Evolutionary conservation across 2,888 invertebrate genomes (phyloP).

Genomic region (Nasonovia ribisnigri): DNA sequence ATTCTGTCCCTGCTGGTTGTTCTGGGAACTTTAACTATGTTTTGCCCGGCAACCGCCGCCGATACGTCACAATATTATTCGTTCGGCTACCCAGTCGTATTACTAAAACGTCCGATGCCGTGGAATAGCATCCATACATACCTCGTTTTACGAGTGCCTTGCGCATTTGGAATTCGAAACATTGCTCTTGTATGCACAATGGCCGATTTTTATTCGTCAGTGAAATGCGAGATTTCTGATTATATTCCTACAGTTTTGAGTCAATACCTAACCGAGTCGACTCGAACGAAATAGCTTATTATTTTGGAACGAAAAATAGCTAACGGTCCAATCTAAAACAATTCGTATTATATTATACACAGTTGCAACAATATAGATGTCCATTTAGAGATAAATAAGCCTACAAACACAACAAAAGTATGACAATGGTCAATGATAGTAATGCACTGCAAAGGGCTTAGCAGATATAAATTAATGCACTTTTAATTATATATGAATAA

Average conservation of each 20-base stretch:
- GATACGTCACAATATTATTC: background rate
- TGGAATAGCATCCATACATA: background rate
- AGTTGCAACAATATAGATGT: background rate
- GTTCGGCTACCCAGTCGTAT: background rate
- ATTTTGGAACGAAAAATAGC: background rate
- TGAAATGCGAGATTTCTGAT: background rate
- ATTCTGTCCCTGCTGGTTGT: background rate
- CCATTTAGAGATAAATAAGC: background rate
- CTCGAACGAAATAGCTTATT: background rate
- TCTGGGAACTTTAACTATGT: background rate
- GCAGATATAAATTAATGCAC: background rate
- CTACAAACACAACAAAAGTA: background rate
- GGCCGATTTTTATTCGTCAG: background rate
- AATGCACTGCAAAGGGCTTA: background rate
- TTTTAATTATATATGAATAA: no score
- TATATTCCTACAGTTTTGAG: background rate
- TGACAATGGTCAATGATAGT: background rate
- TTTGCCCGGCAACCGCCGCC: background rate
- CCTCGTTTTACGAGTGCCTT: background rate
- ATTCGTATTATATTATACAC: background rate
- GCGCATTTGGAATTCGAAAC: background rate
- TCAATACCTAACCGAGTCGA: background rate
- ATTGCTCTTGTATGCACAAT: background rate
- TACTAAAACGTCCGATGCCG: background rate
- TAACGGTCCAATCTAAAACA: background rate